Conservation (phyloP, 2,888 invertebrate species). For the Tupiocoris notatus region DNA sequence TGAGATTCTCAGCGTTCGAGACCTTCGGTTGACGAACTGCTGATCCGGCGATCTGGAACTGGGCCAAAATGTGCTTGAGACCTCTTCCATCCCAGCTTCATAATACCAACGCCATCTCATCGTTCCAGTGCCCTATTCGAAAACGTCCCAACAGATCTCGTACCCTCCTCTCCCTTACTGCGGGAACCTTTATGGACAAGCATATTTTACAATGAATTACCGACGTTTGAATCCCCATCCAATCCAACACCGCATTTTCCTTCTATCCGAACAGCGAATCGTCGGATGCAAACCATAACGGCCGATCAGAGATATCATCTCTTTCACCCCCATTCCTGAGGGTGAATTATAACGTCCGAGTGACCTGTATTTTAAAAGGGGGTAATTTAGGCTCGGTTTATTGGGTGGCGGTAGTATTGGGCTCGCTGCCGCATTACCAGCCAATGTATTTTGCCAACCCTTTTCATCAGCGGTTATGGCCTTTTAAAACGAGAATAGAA, state of each 20-base stretch:
- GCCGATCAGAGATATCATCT: slow-evolving; percentile 35
- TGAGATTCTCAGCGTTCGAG: not conserved
- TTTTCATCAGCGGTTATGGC: not conserved
- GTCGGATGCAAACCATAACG: slow-evolving; percentile 31
- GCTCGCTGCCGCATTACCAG: slow-evolving; percentile 11
- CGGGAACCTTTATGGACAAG: not conserved
- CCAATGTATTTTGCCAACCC: not conserved
- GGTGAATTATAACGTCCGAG: slow-evolving; percentile 31
- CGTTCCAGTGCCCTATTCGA: not conserved
- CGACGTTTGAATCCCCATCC: not conserved
- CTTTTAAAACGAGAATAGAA: not conserved
- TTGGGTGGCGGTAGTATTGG: slow-evolving; percentile 11
- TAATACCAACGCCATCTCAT: not conserved
- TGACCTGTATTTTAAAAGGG: slow-evolving; percentile 35
- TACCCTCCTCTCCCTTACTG: not conserved
- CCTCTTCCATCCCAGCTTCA: not conserved
- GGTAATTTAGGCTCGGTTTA: slow-evolving; percentile 8
- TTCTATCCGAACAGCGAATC: not conserved
- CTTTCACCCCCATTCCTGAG: not conserved
- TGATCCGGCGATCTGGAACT: slow-evolving; percentile 24
- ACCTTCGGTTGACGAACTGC: slow-evolving; percentile 30
- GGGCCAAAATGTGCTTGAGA: slow-evolving; percentile 2
- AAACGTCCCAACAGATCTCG: not conserved
- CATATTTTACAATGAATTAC: slow-evolving; percentile 37
- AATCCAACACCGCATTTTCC: not conserved